Percentiles rank a stretch among this genome's conserved stretches.
Evolutionary conservation across 2,797 vertebrate genomes (phyloP).

Genomic region (Acrossocheilus fasciatus): DNA sequence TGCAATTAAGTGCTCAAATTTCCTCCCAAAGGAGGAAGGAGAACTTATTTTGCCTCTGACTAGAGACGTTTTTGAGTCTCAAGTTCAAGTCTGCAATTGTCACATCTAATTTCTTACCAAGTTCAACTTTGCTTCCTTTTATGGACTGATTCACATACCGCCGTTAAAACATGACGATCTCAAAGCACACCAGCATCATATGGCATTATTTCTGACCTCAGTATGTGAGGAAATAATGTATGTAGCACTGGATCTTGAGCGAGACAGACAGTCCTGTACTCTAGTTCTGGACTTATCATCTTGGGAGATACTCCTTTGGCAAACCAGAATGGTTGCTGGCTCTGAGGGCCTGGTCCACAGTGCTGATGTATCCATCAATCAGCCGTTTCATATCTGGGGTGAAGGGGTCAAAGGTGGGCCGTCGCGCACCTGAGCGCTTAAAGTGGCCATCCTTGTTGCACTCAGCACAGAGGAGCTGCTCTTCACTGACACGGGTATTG

Average conservation of each 20-base stretch:
- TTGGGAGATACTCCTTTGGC: slow-evolving; percentile 91
- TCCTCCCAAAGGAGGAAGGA: not conserved
- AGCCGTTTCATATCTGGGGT: slow-evolving; percentile 88
- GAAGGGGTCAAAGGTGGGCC: slow-evolving; percentile 88
- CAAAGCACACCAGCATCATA: slow-evolving; percentile 5
- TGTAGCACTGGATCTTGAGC: not conserved
- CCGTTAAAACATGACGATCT: slow-evolving; percentile 28
- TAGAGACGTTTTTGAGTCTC: not conserved
- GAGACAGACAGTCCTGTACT: not conserved
- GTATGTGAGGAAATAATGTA: not conserved
- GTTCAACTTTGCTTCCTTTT: not conserved
- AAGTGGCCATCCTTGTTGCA: slow-evolving; percentile 96
- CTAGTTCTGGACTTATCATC: slow-evolving; percentile 79
- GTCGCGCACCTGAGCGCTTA: slow-evolving; percentile 82
- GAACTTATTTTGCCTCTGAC: slow-evolving; percentile 14
- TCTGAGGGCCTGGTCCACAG: slow-evolving; percentile 88
- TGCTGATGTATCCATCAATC: slow-evolving; percentile 89
- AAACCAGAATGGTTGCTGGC: slow-evolving; percentile 88
- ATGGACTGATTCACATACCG: slow-evolving; percentile 8
- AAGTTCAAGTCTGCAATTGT: slow-evolving; percentile 13
- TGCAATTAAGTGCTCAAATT: slow-evolving; percentile 8
- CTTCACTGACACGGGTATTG: slow-evolving; percentile 85
- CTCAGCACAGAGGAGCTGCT: slow-evolving; percentile 91
- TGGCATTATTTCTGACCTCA: slow-evolving; percentile 1
- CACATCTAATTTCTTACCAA: slow-evolving; percentile 27